Conservation (phyloP, 1,140 invertebrate species). For the Hetaerina americana region DNA sequence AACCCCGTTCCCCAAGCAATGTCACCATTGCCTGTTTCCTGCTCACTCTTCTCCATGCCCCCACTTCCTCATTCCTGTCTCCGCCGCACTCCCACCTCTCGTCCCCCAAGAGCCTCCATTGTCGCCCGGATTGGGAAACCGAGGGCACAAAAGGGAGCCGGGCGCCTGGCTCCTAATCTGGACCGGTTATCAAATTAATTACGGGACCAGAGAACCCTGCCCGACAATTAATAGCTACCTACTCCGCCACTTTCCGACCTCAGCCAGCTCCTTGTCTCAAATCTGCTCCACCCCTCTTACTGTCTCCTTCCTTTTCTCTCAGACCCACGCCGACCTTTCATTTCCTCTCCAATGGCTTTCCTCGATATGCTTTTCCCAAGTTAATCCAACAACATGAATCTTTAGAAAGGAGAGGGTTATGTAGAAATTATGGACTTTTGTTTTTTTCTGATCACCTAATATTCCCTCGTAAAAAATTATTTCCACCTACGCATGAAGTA, state of each 20-base stretch:
- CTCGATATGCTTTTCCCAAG: too few relatives aligned
- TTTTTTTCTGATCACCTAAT: too few relatives aligned
- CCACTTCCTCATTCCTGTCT: not conserved
- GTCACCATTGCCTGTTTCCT: too few relatives aligned
- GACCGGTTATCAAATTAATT: not conserved
- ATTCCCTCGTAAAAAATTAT: too few relatives aligned
- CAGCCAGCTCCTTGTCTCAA: too few relatives aligned
- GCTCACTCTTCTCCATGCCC: too few relatives aligned
- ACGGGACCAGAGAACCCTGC: not conserved
- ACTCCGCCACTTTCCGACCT: too few relatives aligned
- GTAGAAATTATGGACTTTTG: too few relatives aligned
- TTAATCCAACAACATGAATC: too few relatives aligned
- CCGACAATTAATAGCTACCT: not conserved
- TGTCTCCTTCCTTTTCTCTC: not conserved
- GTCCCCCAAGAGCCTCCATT: not conserved
- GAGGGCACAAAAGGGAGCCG: not conserved
- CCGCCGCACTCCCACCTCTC: not conserved
- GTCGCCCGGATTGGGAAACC: not conserved
- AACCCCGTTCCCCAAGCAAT: too few relatives aligned
- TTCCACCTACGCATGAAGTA: too few relatives aligned
- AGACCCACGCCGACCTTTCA: not conserved
- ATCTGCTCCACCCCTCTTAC: not conserved
- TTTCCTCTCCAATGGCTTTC: not conserved
- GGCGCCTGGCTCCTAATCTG: not conserved
- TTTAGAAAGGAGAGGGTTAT: too few relatives aligned